Base-by-base conservation (phyloP, 2,888 invertebrate genomes). In the Drosophila tripunctata region DNA sequence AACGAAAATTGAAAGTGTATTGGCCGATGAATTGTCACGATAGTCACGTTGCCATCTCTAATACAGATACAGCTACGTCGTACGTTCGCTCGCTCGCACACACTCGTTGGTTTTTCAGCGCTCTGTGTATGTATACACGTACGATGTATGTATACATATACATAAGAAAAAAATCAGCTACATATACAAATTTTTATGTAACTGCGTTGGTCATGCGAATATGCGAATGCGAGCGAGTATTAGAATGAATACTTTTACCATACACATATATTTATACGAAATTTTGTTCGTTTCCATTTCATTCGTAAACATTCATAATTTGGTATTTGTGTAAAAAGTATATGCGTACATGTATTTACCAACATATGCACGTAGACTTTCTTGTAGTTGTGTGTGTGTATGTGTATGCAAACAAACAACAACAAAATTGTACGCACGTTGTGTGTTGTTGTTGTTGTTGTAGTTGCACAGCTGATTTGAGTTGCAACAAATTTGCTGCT, bases 221-320 rank as follows among this genome's bases (percentile, higher is more conserved):
- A 85, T 70, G 68, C 76, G 74, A 80, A 70, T 81, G 75, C 70
- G 67, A 63, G 81, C 85, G 87, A 83, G 72, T 88, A 74, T 86
- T 79, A 89, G 89, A 83, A 88, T 88, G 89, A 83, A 88, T 88
- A 83, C 87, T 88, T 88, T 78, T 84, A 85, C 85, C 75, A 87
- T 85, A 82, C 81, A 82, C 75, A 87, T 85, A 82, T 87, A 82
- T 85, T 82, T 78, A 82, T 77, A 84, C 75, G 71, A 77, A 63
- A 77, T 77, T 87, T 83, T 70, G n/a, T 88, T 80, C 88, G 88
- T 87, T 88, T 84, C 88, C 88, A 88, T 88, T 84, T 78, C 87
- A 85, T 87, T 85, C 87, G 83, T 84, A 84, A 84, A 84, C 83
- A 84, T 84, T 82, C 83, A 84, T 84, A 84, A 84, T 87, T 84